Evolutionary conservation across 2,888 invertebrate species (phyloP), one percentile per base, ranked within the genome.

Genomic region (Chalcis sispes): DNA sequence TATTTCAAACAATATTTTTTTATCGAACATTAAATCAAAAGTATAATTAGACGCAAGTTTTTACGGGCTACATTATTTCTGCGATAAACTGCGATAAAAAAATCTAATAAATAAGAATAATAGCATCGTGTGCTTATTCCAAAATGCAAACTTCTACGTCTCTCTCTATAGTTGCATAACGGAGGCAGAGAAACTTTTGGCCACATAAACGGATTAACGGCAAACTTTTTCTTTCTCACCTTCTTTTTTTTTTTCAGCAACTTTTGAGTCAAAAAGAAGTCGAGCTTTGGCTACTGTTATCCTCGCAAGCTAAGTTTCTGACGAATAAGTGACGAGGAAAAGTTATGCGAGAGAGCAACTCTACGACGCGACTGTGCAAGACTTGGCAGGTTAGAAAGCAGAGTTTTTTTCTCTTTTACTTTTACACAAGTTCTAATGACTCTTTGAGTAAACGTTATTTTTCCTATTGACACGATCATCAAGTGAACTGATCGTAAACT

Each of bases 321-420:
- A 56, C 72, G 64, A 77, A 77, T 80, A 72, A 76, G 20, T 65
- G 65, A 75, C 65, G 65, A 62, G 56, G 61, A 59, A 70, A 78
- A 71, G 72, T 78, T 73, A 50, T 25, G 32, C 36, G 25, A 29
- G 29, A 5, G 20, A 20, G n/a, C 20, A 29, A 15, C 13, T 48
- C 7, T 13, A 2, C 46, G 27, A 36, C n/a, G 18, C 54, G n/a
- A 3, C 2, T 18, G 13, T 25, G 56, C 36, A 58, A 58, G 58
- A 36, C 32, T 58, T 36, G 20, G 23, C n/a, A n/a, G 58, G 18
- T 7, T 50, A 7, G 2, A 29, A 15, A 56, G 58, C 18, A n/a
- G 29, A 10, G 20, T 20, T 48, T 61, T 52, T 32, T 23, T 32
- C 23, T 32, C 56, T 42, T 67, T 59, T 56, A n/a, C n/a, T 13